Percentiles rank a stretch among this genome's conserved stretches.
Evolutionary conservation across 2,797 vertebrate genomes (phyloP).

Genomic region (Pagetopsis macropterus): DNA sequence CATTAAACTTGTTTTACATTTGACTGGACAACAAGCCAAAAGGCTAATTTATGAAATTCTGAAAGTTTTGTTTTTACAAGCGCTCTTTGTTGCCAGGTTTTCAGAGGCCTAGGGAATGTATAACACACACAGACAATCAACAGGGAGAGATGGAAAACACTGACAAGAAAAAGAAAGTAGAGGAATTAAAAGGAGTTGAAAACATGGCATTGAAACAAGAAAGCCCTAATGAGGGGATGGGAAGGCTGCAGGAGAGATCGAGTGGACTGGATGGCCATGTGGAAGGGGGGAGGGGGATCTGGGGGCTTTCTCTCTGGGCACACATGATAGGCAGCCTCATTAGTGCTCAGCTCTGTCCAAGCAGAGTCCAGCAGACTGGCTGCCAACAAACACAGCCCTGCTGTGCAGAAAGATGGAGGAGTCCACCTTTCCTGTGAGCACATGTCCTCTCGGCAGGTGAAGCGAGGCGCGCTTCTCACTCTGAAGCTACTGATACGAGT

Average conservation of each 20-base stretch:
- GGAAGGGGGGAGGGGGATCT: slow-evolving; percentile 39
- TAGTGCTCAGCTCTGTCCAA: slow-evolving; percentile 73
- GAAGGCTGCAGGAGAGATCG: slow-evolving; percentile 63
- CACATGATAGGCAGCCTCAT: slow-evolving; percentile 76
- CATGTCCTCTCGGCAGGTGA: slow-evolving; percentile 71
- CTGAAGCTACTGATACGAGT: slow-evolving; percentile 52
- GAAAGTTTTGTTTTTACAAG: slow-evolving; percentile 28
- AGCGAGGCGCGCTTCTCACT: slow-evolving; percentile 39
- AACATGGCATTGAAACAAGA: slow-evolving; percentile 58
- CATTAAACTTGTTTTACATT: background rate
- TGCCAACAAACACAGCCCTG: slow-evolving; percentile 59
- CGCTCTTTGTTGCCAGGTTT: slow-evolving; percentile 7
- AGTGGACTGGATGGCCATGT: slow-evolving; percentile 52
- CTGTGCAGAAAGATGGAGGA: slow-evolving; percentile 47
- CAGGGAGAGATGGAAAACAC: slow-evolving; percentile 32
- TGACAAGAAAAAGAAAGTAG: slow-evolving; percentile 21
- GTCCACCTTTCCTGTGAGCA: slow-evolving; percentile 63
- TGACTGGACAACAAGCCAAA: slow-evolving; percentile 2
- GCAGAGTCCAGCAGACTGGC: slow-evolving; percentile 52
- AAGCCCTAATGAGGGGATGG: slow-evolving; percentile 66
- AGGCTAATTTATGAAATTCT: background rate
- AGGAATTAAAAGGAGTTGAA: slow-evolving; percentile 51
- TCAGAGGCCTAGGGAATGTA: slow-evolving; percentile 4
- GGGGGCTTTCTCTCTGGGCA: slow-evolving; percentile 53
- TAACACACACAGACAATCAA: slow-evolving; percentile 49